Percentiles rank a stretch among this genome's conserved stretches.
Evolutionary conservation across 2,888 invertebrate genomes (phyloP).

Genomic region (Perizoma flavofasciatum): DNA sequence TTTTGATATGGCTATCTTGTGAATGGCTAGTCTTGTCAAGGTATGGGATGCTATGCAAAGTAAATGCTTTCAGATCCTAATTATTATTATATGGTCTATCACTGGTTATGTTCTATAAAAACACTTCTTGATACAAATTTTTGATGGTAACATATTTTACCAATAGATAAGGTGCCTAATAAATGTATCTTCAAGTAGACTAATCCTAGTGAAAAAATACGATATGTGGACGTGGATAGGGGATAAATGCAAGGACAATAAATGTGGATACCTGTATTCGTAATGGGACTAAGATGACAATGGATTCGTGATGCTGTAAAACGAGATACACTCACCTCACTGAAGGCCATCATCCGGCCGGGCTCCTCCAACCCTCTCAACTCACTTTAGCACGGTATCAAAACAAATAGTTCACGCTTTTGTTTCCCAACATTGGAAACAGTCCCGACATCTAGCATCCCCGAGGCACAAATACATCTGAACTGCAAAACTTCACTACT

Average conservation of each 20-base stretch:
- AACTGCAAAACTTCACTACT: constrained; percentile 71
- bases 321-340: constrained; percentile 85
- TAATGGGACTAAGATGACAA: constrained; percentile 29
- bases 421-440: constrained; percentile 83
- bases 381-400: constrained; percentile 76
- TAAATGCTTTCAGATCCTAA: not conserved
- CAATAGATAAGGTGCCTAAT: constrained; percentile 1
- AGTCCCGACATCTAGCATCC: constrained; percentile 81
- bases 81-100: too few relatives aligned
- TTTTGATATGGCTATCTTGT: constrained; percentile 10
- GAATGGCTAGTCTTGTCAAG: constrained; percentile 1
- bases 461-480: constrained; percentile 81
- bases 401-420: constrained; percentile 83
- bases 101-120: too few relatives aligned
- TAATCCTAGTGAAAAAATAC: constrained; percentile 13
- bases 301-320: constrained; percentile 37
- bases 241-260: constrained; percentile 2
- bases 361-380: constrained; percentile 81
- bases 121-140: too few relatives aligned
- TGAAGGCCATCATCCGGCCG: constrained; percentile 89
- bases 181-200: constrained; percentile 22
- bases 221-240: not conserved
- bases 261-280: constrained; percentile 19
- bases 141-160: too few relatives aligned
- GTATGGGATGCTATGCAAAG: constrained; percentile 5